Evolutionary conservation across 2,888 invertebrate species (phyloP).

Genomic region (Diarsia mendica): DNA sequence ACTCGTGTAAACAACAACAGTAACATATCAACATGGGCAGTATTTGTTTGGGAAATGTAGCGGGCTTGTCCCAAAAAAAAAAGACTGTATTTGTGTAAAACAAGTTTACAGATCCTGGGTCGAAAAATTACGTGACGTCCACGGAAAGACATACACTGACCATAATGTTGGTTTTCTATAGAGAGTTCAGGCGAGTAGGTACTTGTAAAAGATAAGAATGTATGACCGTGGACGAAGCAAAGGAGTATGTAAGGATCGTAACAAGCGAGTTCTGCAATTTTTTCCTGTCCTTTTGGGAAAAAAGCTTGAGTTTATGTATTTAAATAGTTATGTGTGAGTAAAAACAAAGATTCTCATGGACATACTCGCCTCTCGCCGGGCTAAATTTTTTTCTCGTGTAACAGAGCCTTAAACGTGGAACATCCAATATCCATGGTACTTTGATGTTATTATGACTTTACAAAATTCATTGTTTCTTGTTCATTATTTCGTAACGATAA

Average conservation of each 20-base stretch:
- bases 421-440: slow-evolving; percentile 26
- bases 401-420: not conserved
- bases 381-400: not conserved
- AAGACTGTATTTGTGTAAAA: not conserved
- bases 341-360: not conserved
- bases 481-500: slow-evolving; percentile 41
- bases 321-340: not conserved
- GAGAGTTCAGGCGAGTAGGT: not conserved
- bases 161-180: not conserved
- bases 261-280: not conserved
- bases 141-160: not conserved
- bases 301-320: not conserved
- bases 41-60: too few species aligned
- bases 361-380: not conserved
- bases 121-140: not conserved
- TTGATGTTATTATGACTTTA: slow-evolving; percentile 42
- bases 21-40: not conserved
- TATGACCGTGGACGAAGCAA: not conserved
- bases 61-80: too few species aligned
- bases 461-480: slow-evolving; percentile 40
- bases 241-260: not conserved
- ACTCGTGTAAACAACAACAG: not conserved
- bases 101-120: not conserved
- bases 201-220: not conserved
- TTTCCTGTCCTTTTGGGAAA: not conserved